These are phyloP conservation scores for Strigamia transsilvanica DNA, from an alignment of 2,888 invertebrate species.

Conservation along the genomic window DNA sequence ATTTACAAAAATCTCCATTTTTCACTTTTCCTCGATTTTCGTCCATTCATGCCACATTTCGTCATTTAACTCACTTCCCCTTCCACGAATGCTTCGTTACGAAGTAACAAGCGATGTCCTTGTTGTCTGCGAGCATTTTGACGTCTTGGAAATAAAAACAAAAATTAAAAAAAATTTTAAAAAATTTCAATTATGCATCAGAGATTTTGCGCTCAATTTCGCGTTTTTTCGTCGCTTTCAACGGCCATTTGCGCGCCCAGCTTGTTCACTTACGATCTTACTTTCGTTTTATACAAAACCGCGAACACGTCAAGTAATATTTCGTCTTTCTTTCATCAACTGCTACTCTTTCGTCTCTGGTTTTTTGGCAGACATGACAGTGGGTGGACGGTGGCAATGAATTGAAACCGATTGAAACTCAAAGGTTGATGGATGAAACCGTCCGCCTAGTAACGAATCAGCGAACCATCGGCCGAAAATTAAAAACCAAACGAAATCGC, in stretches of 20 bases:
- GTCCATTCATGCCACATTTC: constrained; percentile 5
- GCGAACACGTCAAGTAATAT: background rate
- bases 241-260: background rate
- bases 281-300: background rate
- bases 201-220: no score
- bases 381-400: constrained; percentile 26
- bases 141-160: background rate
- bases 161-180: constrained; percentile 15
- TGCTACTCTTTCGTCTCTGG: background rate
- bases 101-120: constrained; percentile 94
- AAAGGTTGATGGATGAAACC: background rate
- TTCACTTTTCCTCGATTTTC: no score
- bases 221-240: background rate
- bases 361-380: constrained; percentile 29
- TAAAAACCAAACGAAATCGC: background rate
- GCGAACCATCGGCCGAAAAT: background rate
- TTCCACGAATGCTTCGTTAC: constrained; percentile 99
- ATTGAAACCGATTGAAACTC: constrained; percentile 3
- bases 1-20: no score
- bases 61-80: constrained; percentile 77
- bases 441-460: background rate
- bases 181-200: background rate
- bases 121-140: constrained; percentile 80
- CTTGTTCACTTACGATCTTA: background rate
- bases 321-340: background rate